phyloP scores from a whole-genome alignment of 2,888 invertebrate genomes.

The Cremastinae sp. region DNA sequence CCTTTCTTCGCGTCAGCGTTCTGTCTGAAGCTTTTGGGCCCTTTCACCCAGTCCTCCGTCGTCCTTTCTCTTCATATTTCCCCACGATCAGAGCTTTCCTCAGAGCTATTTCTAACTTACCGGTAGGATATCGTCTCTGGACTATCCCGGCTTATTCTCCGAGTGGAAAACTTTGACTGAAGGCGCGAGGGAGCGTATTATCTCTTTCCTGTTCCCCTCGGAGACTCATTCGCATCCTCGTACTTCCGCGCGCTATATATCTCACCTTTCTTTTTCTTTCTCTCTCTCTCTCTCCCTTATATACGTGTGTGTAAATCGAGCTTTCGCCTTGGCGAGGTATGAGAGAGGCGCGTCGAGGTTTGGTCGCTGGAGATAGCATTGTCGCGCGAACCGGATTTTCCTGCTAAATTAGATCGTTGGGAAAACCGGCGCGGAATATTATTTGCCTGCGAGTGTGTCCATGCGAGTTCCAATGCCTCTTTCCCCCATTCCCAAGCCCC shows the following conservation, averaged over 20 bases:
- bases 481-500: conserved; percentile 20
- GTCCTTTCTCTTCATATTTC: conserved; percentile 21
- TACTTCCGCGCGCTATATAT: neutral
- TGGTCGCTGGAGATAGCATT: conserved; percentile 63
- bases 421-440: conserved; percentile 59
- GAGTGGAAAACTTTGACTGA: conserved; percentile 44
- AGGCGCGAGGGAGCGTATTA: conserved; percentile 47
- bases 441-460: conserved; percentile 49
- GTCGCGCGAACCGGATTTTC: conserved; percentile 61
- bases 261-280: conserved; percentile 18
- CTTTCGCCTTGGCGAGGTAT: neutral
- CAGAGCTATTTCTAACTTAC: conserved; percentile 57
- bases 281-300: neutral
- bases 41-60: conserved; percentile 3
- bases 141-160: conserved; percentile 38
- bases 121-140: conserved; percentile 52
- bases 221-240: neutral
- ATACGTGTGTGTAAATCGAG: too few relatives aligned
- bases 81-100: conserved; percentile 18
- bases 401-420: conserved; percentile 65
- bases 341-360: conserved; percentile 47
- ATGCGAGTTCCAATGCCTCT: conserved; percentile 25
- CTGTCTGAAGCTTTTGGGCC: conserved; percentile 11
- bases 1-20: conserved; percentile 13
- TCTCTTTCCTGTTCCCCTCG: conserved; percentile 20